Conservation (phyloP, 2,888 invertebrate species). For the Dryomyza anilis region DNA sequence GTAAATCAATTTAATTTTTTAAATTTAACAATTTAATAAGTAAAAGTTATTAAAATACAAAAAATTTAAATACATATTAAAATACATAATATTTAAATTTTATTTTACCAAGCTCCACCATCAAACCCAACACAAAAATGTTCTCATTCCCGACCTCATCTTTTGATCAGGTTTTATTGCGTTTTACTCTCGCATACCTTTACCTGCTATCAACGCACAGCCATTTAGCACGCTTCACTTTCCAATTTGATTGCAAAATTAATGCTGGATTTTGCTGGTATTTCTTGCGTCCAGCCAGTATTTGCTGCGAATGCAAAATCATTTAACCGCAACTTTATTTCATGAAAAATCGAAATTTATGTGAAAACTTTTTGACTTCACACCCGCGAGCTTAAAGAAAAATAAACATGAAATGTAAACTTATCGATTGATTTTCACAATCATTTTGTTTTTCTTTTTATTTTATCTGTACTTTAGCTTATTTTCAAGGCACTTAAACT, state of each 20-base stretch:
- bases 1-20: background rate
- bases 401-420: background rate
- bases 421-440: constrained; percentile 1
- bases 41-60: no score
- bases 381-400: background rate
- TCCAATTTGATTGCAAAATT: background rate
- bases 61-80: no score
- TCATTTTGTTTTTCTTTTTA: background rate
- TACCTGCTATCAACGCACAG: background rate
- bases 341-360: constrained; percentile 18
- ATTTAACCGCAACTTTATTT: background rate
- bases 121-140: no score
- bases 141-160: no score
- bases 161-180: constrained; percentile 11
- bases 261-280: background rate
- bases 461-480: no score
- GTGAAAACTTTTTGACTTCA: constrained; percentile 16
- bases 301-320: background rate
- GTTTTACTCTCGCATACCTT: background rate
- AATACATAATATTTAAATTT: no score
- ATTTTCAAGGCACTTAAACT: no score
- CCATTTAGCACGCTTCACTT: no score
- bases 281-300: background rate
- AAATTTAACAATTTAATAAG: no score
- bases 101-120: no score